Base-by-base conservation (phyloP, 2,888 invertebrate species). In the Pemphredon lugubris region DNA sequence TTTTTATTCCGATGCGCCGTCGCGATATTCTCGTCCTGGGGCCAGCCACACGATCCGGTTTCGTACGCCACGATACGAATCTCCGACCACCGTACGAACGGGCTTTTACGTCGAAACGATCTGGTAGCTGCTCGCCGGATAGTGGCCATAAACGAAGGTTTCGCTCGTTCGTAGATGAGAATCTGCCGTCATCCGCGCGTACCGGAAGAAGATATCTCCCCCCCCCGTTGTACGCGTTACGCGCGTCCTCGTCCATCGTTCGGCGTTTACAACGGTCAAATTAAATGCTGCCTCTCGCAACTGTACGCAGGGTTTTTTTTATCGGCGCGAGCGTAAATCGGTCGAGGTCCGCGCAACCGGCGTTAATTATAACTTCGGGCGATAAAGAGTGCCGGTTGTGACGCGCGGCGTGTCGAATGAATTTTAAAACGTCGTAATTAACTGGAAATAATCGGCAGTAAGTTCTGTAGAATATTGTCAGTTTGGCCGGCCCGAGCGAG, bases 351-450 rank as follows among this genome's bases (percentile, higher is more conserved):
- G 73, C 71, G 74, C 66, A 66, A 70, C 68, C 59, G 54, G 70
- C 71, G 74, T 79, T 79, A 79, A 76, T 74, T 73, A 76, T 76
- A 74, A 76, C 72, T 68, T 68, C 55, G 18, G 58, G 63, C 74
- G 59, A 69, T 75, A 73, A 79, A 79, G 76, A 76, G 75, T 39
- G 2, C 50, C 14, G 5, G 4, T 16, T 5, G 16, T 4, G 40
- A 40, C 16, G 16, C 11, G 18, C 16, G 16, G 4, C 4, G 16
- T 16, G 40, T 40, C 40, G 18, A 14, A 11, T 14, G 18, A 5
- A 4, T 16, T 40, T 40, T 40, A 40, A 18, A 4, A 14, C n/a
- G 14, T 40, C 18, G 16, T 16, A 40, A 16, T 40, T 40, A 40
- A 40, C 6, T 40, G 6, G 16, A 40, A 14, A 5, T 40, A 40